Evolutionary conservation across 2,888 invertebrate genomes (phyloP), one percentile per base, ranked within the genome.

Genomic region (Cheilosia scutellata): DNA sequence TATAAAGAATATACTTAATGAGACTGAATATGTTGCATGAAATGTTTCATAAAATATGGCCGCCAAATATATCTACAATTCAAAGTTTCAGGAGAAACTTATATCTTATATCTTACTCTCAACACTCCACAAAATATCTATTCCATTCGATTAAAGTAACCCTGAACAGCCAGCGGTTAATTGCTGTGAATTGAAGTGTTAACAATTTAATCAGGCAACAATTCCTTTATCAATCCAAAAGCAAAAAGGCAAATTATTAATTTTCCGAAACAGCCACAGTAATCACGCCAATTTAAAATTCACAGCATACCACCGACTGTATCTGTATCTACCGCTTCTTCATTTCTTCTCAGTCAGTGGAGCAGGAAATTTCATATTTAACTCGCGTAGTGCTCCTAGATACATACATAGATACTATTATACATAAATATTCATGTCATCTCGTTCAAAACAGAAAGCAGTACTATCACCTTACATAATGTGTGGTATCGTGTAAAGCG

Each of bases 151-250:
- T 29, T 60, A 60, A 42, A n/a, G 25, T 42, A 27, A 27, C 11
- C 16, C 37, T 27, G 33, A 3, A 11, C 11, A 51, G 40, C 20
- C 11, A 51, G 40, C 20, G 7, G 29, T 42, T 53, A 72, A 72
- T 72, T 53, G 53, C 72, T 62, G 11, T 31, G 31, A 53, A 62
- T 44, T 62, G 42, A 53, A 62, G 72, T 72, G 72, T 53, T 53
- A 53, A 72, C 53, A 62, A 62, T 62, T 51, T 42, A 72, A 72
- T 72, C 29, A 51, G 0, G 11, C 44, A 2, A 11, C 7, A 40
- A 44, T 33, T 42, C 72, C 62, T 62, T 72, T 53, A 16, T 5
- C 29, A 40, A 13, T n/a, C 20, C 20, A 20, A 5, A 51, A 16
- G 9, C 49, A 60, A 16, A 55, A 58, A 13, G 20, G 49, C 31